Evolutionary conservation across 2,888 invertebrate genomes (phyloP), one percentile per base, ranked within the genome.

Genomic region (Ectemnius continuus): DNA sequence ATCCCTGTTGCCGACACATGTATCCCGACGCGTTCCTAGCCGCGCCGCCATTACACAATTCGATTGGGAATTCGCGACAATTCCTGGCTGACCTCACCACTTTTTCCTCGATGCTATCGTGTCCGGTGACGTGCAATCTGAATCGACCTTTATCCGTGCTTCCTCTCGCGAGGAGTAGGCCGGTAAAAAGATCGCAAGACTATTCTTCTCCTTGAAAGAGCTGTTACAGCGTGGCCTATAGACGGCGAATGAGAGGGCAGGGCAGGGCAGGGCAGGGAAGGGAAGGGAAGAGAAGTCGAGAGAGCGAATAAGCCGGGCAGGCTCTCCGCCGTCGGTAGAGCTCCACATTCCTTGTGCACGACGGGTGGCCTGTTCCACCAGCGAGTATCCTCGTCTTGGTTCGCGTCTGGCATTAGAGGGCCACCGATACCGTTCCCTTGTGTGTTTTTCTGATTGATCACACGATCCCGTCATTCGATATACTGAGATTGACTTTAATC

Each of bases 361-460:
- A 89, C 90, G 90, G 90, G 90, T 87, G 90, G 84, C 79, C 80
- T 82, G 81, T 80, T 84, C 84, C 77, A 82, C 80, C 78, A 73
- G 36, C 36, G 36, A 36, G 81, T 83, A 84, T 83, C 81, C 78
- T 79, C 80, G 80, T 85, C 85, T 78, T 81, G 73, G 76, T 75
- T 72, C 62, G 14, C 52, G 65, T 63, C 69, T 67, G 71, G 73
- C 78, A 77, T 84, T 84, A 85, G 80, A 73, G 36, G 36, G 81
- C n/a, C 80, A 81, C 36, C 79, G 83, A 85, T 85, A 82, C 84
- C 36, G 36, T 84, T 81, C 73, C 76, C 74, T 71, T 73, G 85
- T 88, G 88, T 90, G 85, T 88, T 89, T 90, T 88, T 88, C 87
- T 90, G 90, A 90, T 90, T 90, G 90, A 90, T 90, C 90, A 88